Evolutionary conservation across 2,888 invertebrate genomes (phyloP), one percentile per base, ranked within the genome.

Genomic region (Xestoiulus laeticollis): DNA sequence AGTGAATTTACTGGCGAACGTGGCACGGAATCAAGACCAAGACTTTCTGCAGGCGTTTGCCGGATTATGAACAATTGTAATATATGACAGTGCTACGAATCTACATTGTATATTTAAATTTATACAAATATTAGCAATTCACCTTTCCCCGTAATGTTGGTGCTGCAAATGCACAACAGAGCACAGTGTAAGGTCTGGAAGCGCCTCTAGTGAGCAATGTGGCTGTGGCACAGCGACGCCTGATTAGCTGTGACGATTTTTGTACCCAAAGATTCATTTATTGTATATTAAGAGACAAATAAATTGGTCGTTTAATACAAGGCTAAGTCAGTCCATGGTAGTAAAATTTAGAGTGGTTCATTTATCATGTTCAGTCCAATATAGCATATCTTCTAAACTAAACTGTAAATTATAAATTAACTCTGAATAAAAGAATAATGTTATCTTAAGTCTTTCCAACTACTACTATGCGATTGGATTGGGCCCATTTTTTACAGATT

Each of bases 231-330:
- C 53, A 16, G 5, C 19, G 5, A 53, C 53, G 19, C n/a, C 53
- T 1, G 16, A 16, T 53, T 53, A 53, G 53, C 53, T 53, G 53
- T 53, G 53, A 53, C 53, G 53, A 53, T 53, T 53, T 53, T 53
- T 53, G 53, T 53, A 53, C 53, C 53, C 53, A 53, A 53, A 53
- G 53, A 53, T 53, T 53, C 53, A 53, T 53, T 53, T 53, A 53
- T 53, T 53, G 53, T 53, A 53, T 53, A 53, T 53, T 53, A 53
- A 19, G 53, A 48, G 19, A 53, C 53, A n/a, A 53, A 53, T 53
- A 53, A 53, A 53, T 53, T n/a, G 53, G 53, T 53, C 53, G 19
- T 53, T 53, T 53, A 53, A 53, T 53, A 53, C 53, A 19, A 53
- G 53, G 5, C 19, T 53, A n/a, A n/a, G 53, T n/a, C 38, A n/a